Evolutionary conservation across 1,140 invertebrate genomes (phyloP).

Genomic region (Grapholita molesta): DNA sequence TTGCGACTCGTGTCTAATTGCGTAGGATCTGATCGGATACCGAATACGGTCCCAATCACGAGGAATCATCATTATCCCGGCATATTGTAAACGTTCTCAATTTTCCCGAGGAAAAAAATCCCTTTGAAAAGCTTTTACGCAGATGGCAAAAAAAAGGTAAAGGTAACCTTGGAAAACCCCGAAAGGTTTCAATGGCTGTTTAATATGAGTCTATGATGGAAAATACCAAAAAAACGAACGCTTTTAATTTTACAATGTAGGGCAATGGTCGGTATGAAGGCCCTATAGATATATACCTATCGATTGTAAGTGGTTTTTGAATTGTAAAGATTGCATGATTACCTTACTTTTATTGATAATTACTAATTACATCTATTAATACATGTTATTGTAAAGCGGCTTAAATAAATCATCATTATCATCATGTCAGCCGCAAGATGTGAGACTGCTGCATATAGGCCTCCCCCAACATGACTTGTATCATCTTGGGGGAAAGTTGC

Average conservation of each 20-base stretch:
- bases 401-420: too few relatives aligned
- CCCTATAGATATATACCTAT: too few relatives aligned
- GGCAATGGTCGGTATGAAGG: neutral
- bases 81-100: conserved; percentile 16
- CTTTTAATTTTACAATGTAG: conserved; percentile 14
- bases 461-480: too few relatives aligned
- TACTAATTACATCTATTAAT: too few relatives aligned
- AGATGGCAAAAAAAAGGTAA: conserved; percentile 16
- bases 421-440: too few relatives aligned
- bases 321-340: too few relatives aligned
- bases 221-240: conserved; percentile 7
- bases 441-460: too few relatives aligned
- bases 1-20: conserved; percentile 10
- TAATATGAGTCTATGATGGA: conserved; percentile 18
- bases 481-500: too few relatives aligned
- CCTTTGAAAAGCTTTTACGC: conserved; percentile 16
- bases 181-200: conserved; percentile 13
- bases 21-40: neutral
- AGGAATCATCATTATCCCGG: conserved; percentile 12
- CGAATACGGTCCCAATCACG: conserved; percentile 13
- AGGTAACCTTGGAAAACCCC: conserved; percentile 1
- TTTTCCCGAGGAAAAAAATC: conserved; percentile 12
- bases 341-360: too few relatives aligned
- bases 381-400: too few relatives aligned
- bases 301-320: neutral